A percentile compares a stretch with the other conserved stretches of the same genome.
phyloP scores from a whole-genome alignment of 2,797 vertebrate genomes.

The Delichon dasypus region DNA sequence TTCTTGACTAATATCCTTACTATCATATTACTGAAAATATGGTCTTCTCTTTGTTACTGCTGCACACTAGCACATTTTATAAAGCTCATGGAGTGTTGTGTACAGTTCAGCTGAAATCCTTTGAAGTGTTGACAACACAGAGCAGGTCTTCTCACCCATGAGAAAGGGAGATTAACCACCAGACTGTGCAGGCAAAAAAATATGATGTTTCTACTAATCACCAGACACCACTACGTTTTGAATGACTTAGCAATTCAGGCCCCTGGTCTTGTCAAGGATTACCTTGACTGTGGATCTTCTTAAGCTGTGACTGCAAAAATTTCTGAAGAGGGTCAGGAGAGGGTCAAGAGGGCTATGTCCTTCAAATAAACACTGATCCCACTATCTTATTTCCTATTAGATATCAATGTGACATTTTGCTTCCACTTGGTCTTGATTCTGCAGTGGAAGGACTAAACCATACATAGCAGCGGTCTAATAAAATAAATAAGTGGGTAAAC shows the following conservation, averaged over 20 bases:
- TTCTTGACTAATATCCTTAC: background rate
- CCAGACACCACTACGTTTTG: background rate
- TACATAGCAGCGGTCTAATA: accelerated
- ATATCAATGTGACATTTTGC: background rate
- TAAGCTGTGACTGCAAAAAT: background rate
- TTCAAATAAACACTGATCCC: background rate
- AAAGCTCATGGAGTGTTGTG: background rate
- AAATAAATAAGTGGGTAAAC: background rate
- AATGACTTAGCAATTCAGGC: background rate
- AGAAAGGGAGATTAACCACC: background rate
- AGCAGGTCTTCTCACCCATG: background rate
- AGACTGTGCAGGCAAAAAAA: background rate
- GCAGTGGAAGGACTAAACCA: background rate
- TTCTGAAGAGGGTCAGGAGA: background rate
- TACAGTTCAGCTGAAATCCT: background rate
- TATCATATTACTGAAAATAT: background rate
- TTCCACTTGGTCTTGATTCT: background rate
- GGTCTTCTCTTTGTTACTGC: background rate
- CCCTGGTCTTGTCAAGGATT: background rate
- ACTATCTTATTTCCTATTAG: background rate
- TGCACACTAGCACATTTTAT: background rate
- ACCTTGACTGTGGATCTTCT: background rate
- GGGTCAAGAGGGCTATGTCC: background rate
- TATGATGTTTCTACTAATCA: background rate
- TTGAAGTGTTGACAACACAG: background rate